Conservation (phyloP, 2,797 vertebrate genomes). For the Serranus cabrilla region DNA sequence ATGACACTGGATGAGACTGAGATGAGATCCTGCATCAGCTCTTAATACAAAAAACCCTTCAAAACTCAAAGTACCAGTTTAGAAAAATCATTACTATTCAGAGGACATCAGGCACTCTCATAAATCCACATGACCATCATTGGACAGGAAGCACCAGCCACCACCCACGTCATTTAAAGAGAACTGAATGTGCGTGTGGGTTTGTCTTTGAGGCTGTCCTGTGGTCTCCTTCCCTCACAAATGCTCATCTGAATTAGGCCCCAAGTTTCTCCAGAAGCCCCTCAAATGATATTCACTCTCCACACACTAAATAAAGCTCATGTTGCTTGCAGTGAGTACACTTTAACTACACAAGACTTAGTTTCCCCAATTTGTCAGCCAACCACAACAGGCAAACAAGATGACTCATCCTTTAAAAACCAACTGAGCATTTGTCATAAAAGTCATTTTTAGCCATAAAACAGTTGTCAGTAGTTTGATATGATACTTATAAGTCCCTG, state of each 20-base stretch:
- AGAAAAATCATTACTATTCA: not conserved
- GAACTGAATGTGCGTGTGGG: not conserved
- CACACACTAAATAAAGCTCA: not conserved
- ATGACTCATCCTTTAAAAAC: constrained; percentile 2
- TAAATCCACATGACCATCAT: not conserved
- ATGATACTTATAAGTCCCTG: not conserved
- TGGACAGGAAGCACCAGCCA: constrained; percentile 41
- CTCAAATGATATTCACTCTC: constrained; percentile 16
- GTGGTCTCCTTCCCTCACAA: constrained; percentile 22
- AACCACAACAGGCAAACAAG: not conserved
- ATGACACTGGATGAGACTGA: not conserved
- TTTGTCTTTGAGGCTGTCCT: constrained; percentile 24
- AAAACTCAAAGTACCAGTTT: not conserved
- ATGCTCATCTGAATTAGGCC: constrained; percentile 10
- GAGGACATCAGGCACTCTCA: constrained; percentile 4
- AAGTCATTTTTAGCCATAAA: not conserved
- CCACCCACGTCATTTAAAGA: not conserved
- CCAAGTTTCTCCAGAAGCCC: constrained; percentile 18
- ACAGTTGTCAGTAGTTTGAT: not conserved
- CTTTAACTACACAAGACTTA: not conserved
- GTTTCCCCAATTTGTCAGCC: not conserved
- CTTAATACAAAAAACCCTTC: not conserved
- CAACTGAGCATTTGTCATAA: not conserved
- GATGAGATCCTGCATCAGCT: not conserved
- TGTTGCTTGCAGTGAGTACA: not conserved